Percentiles rank a stretch among this genome's conserved stretches.
These are phyloP conservation scores for Tachuris rubrigastra DNA, from an alignment of 2,113 vertebrate species.

Conservation along the genomic window DNA sequence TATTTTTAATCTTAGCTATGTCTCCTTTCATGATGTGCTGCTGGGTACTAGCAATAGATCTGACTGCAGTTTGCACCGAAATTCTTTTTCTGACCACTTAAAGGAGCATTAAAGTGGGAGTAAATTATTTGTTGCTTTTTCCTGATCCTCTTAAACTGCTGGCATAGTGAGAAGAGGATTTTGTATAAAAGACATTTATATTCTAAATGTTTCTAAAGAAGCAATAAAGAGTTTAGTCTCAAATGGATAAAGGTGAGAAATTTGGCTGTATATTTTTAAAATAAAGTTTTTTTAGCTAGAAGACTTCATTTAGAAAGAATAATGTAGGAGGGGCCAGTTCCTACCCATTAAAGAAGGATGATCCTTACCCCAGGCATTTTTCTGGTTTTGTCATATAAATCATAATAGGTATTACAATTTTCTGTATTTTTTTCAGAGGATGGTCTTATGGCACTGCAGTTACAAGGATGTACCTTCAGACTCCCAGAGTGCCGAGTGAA, in stretches of 20 bases:
- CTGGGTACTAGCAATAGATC: slow-evolving; percentile 16
- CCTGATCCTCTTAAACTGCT: not conserved
- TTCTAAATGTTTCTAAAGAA: not conserved
- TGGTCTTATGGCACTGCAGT: not conserved
- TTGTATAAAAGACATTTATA: not conserved
- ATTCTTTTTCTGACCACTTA: slow-evolving; percentile 15
- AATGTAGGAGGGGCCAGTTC: not conserved
- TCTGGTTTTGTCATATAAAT: not conserved
- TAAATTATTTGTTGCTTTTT: slow-evolving; percentile 38
- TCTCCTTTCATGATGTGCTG: not conserved
- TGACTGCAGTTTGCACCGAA: not conserved
- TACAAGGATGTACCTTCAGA: not conserved
- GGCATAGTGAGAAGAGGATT: not conserved
- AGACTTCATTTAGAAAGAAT: not conserved
- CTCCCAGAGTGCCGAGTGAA: not conserved
- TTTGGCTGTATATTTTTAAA: not conserved
- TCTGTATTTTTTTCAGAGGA: not conserved
- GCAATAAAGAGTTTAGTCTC: not conserved
- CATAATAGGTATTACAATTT: not conserved
- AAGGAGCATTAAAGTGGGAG: slow-evolving; percentile 1
- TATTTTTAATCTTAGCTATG: slow-evolving; percentile 43
- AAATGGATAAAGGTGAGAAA: not conserved
- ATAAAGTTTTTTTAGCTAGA: not conserved
- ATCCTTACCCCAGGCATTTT: not conserved
- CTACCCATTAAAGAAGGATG: not conserved